phyloP scores from a whole-genome alignment of 2,888 invertebrate species.

The Fragum sueziense region DNA sequence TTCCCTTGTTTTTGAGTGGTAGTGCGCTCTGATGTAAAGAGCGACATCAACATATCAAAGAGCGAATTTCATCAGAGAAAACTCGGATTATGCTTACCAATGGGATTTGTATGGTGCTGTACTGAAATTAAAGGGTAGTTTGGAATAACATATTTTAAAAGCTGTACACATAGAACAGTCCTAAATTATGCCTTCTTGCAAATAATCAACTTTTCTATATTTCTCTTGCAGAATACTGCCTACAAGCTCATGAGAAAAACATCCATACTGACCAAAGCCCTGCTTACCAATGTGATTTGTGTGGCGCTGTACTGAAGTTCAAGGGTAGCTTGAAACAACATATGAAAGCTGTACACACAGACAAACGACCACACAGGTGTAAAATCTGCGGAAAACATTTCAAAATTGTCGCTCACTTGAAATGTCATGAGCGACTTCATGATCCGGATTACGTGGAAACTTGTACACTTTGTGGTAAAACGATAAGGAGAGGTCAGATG shows the following conservation, averaged over 20 bases:
- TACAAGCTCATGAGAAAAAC: conserved; percentile 17
- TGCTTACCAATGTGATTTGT: conserved; percentile 40
- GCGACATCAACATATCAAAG: too few species aligned
- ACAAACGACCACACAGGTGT: conserved; percentile 28
- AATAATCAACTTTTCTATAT: too few species aligned
- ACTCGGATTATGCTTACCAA: too few species aligned
- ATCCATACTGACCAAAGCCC: conserved; percentile 16
- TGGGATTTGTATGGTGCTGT: conserved; percentile 45
- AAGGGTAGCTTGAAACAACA: conserved; percentile 40
- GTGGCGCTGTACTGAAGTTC: conserved; percentile 34
- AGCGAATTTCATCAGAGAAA: too few species aligned
- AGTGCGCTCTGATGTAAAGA: too few species aligned
- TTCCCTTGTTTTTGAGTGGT: too few species aligned
- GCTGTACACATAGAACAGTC: conserved; percentile 38
- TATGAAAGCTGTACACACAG: conserved; percentile 42
- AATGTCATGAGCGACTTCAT: conserved; percentile 32
- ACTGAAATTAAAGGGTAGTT: conserved; percentile 33
- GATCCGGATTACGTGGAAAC: conserved; percentile 33
- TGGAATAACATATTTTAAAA: conserved; percentile 42
- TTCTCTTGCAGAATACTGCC: conserved; percentile 27
- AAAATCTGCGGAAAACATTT: conserved; percentile 29
- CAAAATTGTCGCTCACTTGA: conserved; percentile 30
- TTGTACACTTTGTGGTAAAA: conserved; percentile 40
- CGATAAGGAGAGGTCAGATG: conserved; percentile 39
- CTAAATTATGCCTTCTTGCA: too few species aligned